Evolutionary conservation across 2,797 vertebrate species (phyloP), one percentile per base, ranked within the genome.

Genomic region (Helostoma temminkii): DNA sequence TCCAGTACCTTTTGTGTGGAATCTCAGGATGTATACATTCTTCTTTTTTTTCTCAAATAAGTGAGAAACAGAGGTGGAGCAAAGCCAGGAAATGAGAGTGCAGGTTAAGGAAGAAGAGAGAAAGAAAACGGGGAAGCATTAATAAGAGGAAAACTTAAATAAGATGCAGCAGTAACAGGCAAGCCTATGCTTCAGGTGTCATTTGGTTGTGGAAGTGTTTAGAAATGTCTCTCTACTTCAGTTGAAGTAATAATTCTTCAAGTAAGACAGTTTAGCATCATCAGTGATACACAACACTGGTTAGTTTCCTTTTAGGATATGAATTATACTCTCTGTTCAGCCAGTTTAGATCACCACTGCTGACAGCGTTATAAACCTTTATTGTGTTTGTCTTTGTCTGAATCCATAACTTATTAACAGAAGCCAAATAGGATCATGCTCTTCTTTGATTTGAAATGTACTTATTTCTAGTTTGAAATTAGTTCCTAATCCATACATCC

Each of bases 1-100:
- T 70, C 64, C 75, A 28, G 56, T 37, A 53, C 70, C 71, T 62
- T 84, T 73, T 82, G 76, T 87, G 78, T 83, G 72, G 83, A 89
- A 85, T 88, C 90, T 91, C 92, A 91, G 89, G 91, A 90, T 85
- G 85, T 82, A 58, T 65, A 54, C 28, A 3, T 72, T 80, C 65
- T 78, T 67, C 2, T 19, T 78, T 81, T 55, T 60, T 71, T 76
- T 85, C 7, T 80, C 52, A 46, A 66, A 65, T 43, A 46, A 76
- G 42, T 68, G 14, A 48, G 53, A 70, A 9, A 7, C 26, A 50
- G 34, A 60, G 14, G 60, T 30, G 11, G 57, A 78, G 74, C 67
- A 76, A 63, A 72, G 62, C 18, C 61, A 68, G 58, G 48, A 53
- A 48, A 24, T 48, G 66, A 77, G 74, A 62, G 52, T 50, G 66